Conservation (phyloP, 2,888 invertebrate genomes). For the Tromatobia lineatoria region DNA sequence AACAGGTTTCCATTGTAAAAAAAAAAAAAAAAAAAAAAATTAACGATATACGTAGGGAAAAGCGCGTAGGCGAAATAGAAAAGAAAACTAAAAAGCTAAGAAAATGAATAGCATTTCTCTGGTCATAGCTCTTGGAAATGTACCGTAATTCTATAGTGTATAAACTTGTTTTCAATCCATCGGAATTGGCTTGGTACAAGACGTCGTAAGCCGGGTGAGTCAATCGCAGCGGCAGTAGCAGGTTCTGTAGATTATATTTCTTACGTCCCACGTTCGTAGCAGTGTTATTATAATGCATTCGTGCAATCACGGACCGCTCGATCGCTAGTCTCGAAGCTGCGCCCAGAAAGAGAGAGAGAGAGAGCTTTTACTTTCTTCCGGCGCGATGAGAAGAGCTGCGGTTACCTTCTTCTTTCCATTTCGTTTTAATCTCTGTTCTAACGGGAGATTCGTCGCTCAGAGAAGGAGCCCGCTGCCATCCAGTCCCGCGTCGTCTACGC, state of each 20-base stretch:
- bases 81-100: background rate
- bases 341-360: conserved; percentile 34
- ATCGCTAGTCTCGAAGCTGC: conserved; percentile 7
- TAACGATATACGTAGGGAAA: background rate
- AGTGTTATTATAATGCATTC: conserved; percentile 19
- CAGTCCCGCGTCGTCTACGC: background rate
- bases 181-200: background rate
- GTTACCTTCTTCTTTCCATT: conserved; percentile 59
- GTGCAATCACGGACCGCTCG: background rate
- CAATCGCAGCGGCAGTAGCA: conserved; percentile 6
- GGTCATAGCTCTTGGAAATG: background rate
- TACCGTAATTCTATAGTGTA: conserved; percentile 15
- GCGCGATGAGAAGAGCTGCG: background rate
- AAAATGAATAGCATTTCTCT: background rate
- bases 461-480: background rate
- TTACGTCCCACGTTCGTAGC: conserved; percentile 6
- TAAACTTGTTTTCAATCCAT: conserved; percentile 16
- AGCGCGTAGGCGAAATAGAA: background rate
- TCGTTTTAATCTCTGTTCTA: conserved; percentile 64
- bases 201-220: conserved; percentile 25
- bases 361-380: conserved; percentile 65
- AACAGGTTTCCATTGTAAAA: no score
- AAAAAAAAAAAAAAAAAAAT: background rate
- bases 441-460: conserved; percentile 55
- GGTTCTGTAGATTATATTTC: conserved; percentile 19